Percentiles rank a stretch among this genome's conserved stretches.
Evolutionary conservation across 2,888 invertebrate species (phyloP).

Genomic region (Limnephilus rhombicus): DNA sequence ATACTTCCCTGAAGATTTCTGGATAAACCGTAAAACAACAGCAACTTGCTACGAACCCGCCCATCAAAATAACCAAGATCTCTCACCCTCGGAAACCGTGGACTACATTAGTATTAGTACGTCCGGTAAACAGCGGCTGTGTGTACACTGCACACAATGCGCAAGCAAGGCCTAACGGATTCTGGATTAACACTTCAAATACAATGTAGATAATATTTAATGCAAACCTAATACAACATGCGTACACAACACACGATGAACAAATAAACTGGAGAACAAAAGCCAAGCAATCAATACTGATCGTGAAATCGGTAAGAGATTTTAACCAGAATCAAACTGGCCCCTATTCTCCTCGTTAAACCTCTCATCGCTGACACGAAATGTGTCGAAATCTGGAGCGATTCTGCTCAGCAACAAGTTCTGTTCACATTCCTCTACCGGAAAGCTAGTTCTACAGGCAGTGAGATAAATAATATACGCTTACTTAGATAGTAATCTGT

Average conservation of each 20-base stretch:
- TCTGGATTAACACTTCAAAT: not conserved
- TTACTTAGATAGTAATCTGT: not conserved
- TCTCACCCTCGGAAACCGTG: not conserved
- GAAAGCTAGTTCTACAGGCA: not conserved
- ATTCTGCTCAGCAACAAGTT: not conserved
- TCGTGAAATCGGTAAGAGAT: not conserved
- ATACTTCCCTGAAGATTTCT: too few relatives aligned
- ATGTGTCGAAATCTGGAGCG: not conserved
- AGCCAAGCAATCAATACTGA: not conserved
- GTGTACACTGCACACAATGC: not conserved
- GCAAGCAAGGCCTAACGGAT: not conserved
- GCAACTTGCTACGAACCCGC: not conserved
- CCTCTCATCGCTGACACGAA: not conserved
- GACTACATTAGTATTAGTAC: not conserved
- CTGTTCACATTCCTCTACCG: not conserved
- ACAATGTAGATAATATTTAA: not conserved
- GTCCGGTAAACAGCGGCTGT: not conserved
- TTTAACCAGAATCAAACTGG: not conserved
- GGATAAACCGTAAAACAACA: not conserved
- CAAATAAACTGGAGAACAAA: not conserved
- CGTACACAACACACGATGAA: not conserved
- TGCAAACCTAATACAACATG: not conserved
- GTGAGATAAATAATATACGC: not conserved
- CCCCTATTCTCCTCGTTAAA: not conserved
- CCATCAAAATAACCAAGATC: not conserved